phyloP scores from a whole-genome alignment of 2,113 vertebrate genomes.

The Columba janthina region DNA sequence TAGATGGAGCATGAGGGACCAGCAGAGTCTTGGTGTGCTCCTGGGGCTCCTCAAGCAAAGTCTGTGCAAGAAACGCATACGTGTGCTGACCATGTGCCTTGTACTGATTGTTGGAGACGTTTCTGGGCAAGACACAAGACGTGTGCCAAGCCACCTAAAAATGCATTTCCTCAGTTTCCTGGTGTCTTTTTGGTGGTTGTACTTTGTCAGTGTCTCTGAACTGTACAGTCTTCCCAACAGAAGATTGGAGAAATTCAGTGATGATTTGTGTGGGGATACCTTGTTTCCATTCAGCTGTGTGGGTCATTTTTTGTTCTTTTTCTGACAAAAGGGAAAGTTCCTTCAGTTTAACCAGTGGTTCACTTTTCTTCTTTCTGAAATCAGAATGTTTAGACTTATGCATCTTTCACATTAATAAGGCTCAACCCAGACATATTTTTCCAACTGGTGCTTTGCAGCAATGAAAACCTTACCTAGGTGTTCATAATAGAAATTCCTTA shows the following conservation, averaged over 20 bases:
- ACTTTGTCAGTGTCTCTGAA: neutral
- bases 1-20: neutral
- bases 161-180: neutral
- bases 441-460: neutral
- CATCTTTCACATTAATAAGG: no score
- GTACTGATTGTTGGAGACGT: neutral
- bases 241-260: neutral
- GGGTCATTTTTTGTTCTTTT: no score
- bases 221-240: neutral
- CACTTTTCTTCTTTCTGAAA: neutral
- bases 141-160: neutral
- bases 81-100: neutral
- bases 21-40: neutral
- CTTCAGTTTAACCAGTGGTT: neutral
- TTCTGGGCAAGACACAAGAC: neutral
- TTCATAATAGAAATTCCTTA: neutral
- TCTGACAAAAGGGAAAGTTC: neutral
- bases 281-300: neutral
- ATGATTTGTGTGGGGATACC: neutral
- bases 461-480: neutral
- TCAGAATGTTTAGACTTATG: neutral
- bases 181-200: neutral
- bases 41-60: neutral
- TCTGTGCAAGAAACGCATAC: neutral
- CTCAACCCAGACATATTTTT: no score